Conservation (phyloP, 2,113 vertebrate genomes). For the Cyprinodon tularosa region DNA sequence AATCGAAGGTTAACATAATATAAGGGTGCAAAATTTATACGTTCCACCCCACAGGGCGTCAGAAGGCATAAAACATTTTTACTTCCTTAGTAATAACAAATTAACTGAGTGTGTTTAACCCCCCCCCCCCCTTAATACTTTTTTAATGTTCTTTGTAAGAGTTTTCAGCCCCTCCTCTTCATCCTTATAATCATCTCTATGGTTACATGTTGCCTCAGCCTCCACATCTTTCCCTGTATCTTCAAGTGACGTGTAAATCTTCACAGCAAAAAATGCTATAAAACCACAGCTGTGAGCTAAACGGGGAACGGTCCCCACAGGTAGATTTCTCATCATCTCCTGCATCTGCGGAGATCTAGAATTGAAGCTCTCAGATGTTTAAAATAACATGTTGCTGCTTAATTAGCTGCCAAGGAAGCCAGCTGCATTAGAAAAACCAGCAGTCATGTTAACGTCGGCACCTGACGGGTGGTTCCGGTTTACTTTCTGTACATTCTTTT, state of each 20-base stretch:
- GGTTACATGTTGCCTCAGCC: conserved; percentile 1
- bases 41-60: not conserved
- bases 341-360: not conserved
- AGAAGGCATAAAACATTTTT: not conserved
- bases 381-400: conserved; percentile 23
- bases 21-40: not conserved
- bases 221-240: not conserved
- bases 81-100: not conserved
- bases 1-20: not conserved
- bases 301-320: not conserved
- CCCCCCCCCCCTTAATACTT: not conserved
- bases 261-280: conserved; percentile 19
- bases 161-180: not conserved
- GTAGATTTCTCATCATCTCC: not conserved
- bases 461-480: conserved; percentile 6
- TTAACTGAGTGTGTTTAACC: not conserved
- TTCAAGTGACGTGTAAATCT: conserved; percentile 9
- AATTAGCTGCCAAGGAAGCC: conserved; percentile 16
- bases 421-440: not conserved
- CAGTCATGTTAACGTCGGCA: not conserved
- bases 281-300: conserved; percentile 18
- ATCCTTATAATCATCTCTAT: not conserved
- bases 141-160: not conserved
- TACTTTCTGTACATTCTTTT: not conserved
- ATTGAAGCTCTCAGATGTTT: conserved; percentile 15